Percentiles rank a stretch among this genome's conserved stretches.
phyloP scores from a whole-genome alignment of 2,888 invertebrate species.

The Thyatira batis region DNA sequence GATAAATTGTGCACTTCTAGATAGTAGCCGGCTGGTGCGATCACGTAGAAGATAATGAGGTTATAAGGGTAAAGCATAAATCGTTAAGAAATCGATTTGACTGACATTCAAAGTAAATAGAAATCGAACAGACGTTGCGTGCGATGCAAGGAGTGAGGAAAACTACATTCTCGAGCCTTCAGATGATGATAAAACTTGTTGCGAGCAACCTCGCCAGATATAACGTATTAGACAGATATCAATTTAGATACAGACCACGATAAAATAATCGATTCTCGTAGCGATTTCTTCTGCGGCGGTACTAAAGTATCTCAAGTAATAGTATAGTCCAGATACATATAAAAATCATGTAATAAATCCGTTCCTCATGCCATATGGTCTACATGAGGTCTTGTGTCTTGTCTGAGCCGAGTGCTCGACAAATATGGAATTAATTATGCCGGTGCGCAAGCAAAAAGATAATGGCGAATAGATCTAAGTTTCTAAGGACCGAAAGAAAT shows the following conservation, averaged over 20 bases:
- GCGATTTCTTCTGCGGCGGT: background rate
- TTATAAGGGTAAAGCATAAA: background rate
- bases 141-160: background rate
- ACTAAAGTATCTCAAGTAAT: slow-evolving; percentile 1
- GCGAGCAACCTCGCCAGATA: too few species aligned
- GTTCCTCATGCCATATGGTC: slow-evolving; percentile 34
- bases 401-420: slow-evolving; percentile 26
- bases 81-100: background rate
- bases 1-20: background rate
- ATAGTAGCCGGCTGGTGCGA: background rate
- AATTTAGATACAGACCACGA: background rate
- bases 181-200: too few species aligned
- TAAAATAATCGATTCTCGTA: background rate
- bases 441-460: slow-evolving; percentile 11
- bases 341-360: slow-evolving; percentile 46
- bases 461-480: background rate
- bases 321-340: slow-evolving; percentile 16
- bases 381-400: slow-evolving; percentile 31
- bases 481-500: background rate
- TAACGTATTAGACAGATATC: background rate
- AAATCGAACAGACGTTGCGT: background rate
- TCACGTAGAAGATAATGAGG: background rate
- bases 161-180: background rate
- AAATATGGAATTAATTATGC: slow-evolving; percentile 40
- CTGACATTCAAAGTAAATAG: background rate